Evolutionary conservation across 1,140 invertebrate genomes (phyloP).

Genomic region (Potamilus streckersoni): DNA sequence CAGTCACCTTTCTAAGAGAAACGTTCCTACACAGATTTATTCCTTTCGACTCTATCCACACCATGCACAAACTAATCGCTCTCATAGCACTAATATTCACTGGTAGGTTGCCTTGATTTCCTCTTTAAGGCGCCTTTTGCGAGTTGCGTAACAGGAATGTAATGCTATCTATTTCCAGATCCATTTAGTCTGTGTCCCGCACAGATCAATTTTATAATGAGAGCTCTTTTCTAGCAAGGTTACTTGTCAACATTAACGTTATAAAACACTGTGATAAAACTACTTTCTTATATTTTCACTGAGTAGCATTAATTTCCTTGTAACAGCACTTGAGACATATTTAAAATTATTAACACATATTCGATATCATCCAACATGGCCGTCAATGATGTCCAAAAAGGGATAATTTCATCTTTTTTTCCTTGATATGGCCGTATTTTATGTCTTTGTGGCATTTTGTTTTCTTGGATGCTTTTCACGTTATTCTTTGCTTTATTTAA

Average conservation of each 20-base stretch:
- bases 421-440: too few species aligned
- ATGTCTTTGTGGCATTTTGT: too few species aligned
- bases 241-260: background rate
- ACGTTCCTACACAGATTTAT: conserved; percentile 99
- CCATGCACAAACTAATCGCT: conserved; percentile 98
- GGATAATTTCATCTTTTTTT: too few species aligned
- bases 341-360: too few species aligned
- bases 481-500: too few species aligned
- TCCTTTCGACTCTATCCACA: conserved; percentile 95
- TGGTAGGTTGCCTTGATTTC: conserved; percentile 47
- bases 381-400: too few species aligned
- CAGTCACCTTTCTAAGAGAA: conserved; percentile 96
- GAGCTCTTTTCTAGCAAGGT: background rate
- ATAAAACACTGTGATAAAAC: background rate
- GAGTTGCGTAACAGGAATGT: background rate
- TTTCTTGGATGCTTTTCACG: too few species aligned
- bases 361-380: too few species aligned
- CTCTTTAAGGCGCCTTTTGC: background rate
- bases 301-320: too few species aligned
- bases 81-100: conserved; percentile 93
- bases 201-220: too few species aligned
- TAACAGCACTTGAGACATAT: too few species aligned
- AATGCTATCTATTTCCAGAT: background rate
- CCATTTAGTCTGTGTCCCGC: background rate
- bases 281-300: too few species aligned